Evolutionary conservation across 2,888 invertebrate genomes (phyloP).

Genomic region (Drosophila neotestacea): DNA sequence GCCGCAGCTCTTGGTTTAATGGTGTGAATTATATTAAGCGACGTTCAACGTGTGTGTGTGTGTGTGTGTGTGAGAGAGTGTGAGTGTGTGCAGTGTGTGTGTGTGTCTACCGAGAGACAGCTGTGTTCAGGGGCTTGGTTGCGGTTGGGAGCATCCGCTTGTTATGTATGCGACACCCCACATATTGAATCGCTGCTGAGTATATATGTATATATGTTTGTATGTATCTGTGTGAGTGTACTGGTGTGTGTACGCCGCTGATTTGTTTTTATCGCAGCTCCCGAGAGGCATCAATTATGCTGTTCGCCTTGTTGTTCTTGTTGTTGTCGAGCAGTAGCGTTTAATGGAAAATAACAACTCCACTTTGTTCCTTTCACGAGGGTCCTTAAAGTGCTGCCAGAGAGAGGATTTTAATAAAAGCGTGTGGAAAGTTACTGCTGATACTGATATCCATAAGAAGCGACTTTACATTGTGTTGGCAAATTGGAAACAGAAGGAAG

Average conservation of each 20-base stretch:
- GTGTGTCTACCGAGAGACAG: conserved; percentile 54
- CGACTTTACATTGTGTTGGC: too few relatives aligned
- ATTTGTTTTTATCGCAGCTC: conserved; percentile 79
- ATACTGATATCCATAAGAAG: neutral
- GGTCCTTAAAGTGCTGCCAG: conserved; percentile 21
- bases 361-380: conserved; percentile 39
- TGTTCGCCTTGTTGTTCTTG: conserved; percentile 40
- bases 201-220: conserved; percentile 1
- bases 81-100: conserved; percentile 12
- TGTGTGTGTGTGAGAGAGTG: conserved; percentile 13
- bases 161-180: conserved; percentile 29
- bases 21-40: conserved; percentile 80
- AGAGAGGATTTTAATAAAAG: conserved; percentile 7
- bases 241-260: conserved; percentile 64
- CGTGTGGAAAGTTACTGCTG: neutral
- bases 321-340: conserved; percentile 41
- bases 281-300: conserved; percentile 79
- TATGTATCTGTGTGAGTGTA: conserved; percentile 48
- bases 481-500: too few relatives aligned
- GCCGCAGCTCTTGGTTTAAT: conserved; percentile 79
- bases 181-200: conserved; percentile 26
- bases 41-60: conserved; percentile 28
- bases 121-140: conserved; percentile 47
- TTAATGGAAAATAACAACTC: conserved; percentile 62
- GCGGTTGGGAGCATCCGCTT: conserved; percentile 28